Conservation (phyloP, 2,888 invertebrate genomes). For the Sinhomidia bicolor region DNA sequence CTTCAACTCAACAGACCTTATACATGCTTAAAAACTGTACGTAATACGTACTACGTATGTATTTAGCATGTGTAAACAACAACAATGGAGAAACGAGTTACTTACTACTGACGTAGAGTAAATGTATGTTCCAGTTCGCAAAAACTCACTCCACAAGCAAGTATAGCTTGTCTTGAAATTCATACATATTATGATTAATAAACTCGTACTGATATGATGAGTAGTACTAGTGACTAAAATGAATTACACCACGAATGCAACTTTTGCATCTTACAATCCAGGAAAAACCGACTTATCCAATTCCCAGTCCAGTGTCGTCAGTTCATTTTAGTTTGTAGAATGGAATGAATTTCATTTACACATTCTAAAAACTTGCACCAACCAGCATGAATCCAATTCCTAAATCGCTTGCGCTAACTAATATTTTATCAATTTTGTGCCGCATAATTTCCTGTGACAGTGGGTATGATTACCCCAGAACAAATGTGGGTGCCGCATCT, state of each 20-base stretch:
- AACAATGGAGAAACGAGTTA: too few relatives aligned
- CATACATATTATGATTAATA: too few relatives aligned
- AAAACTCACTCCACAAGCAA: too few relatives aligned
- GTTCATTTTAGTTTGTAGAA: neutral
- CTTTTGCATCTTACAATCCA: neutral
- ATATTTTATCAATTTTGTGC: constrained; percentile 11
- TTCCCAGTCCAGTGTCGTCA: neutral
- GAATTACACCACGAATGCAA: neutral
- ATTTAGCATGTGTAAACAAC: too few relatives aligned
- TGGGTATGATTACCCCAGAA: neutral
- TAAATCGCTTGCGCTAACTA: constrained; percentile 28
- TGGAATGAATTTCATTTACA: neutral
- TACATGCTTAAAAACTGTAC: too few relatives aligned
- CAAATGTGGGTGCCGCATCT: neutral
- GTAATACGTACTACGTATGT: too few relatives aligned
- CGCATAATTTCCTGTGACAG: constrained; percentile 37
- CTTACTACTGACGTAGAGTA: too few relatives aligned
- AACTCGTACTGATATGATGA: too few relatives aligned
- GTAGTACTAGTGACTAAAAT: neutral
- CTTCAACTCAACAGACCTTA: too few relatives aligned
- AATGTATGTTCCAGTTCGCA: too few relatives aligned
- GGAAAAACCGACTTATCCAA: neutral
- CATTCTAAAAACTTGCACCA: neutral
- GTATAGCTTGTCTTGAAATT: neutral
- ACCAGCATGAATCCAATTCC: constrained; percentile 19